phyloP scores from a whole-genome alignment of 2,113 vertebrate genomes.

The Brevimyrus niger region DNA sequence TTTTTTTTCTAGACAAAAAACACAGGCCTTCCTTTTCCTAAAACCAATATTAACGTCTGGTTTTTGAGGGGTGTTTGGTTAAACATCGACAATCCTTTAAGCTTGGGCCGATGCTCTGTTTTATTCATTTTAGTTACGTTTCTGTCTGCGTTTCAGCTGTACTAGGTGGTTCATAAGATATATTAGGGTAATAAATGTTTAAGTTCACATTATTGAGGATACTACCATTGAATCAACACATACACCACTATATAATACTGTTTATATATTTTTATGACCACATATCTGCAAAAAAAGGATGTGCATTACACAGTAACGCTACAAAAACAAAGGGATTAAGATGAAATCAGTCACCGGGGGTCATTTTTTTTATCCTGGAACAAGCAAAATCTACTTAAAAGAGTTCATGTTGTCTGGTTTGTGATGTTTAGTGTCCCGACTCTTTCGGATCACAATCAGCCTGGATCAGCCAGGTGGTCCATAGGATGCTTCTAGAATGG shows the following conservation, averaged over 20 bases:
- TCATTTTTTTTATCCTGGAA: not conserved
- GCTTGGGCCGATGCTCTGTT: not conserved
- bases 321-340: slow-evolving; percentile 26
- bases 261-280: not conserved
- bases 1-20: not conserved
- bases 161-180: not conserved
- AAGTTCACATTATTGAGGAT: not conserved
- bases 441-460: not conserved
- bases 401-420: not conserved
- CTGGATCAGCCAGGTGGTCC: not conserved
- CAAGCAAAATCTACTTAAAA: slow-evolving; percentile 25
- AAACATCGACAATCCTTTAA: slow-evolving; percentile 24
- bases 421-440: not conserved
- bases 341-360: slow-evolving; percentile 20
- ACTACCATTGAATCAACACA: not conserved
- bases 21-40: not conserved
- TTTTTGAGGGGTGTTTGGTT: slow-evolving; percentile 2
- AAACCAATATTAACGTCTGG: slow-evolving; percentile 17
- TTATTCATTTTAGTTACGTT: slow-evolving; percentile 3
- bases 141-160: slow-evolving; percentile 8
- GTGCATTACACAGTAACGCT: slow-evolving; percentile 12
- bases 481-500: not conserved
- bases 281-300: slow-evolving; percentile 2
- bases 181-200: slow-evolving; percentile 1
- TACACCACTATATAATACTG: not conserved